Conservation (phyloP, 2,113 vertebrate species). For the Patagioenas fasciata region DNA sequence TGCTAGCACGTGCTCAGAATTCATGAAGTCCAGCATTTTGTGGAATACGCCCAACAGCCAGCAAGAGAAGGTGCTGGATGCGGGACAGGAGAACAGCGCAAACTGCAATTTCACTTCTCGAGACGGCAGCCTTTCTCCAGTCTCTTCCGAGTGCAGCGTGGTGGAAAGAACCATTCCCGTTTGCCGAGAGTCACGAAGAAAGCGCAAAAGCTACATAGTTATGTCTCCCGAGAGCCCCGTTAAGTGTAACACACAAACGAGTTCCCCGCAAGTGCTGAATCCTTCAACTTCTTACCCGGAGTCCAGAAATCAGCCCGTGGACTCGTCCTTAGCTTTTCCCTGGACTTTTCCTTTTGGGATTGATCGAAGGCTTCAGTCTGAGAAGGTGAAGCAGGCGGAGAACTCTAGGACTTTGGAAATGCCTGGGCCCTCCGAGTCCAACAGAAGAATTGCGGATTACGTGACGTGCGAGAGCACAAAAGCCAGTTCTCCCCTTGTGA, state of each 20-base stretch:
- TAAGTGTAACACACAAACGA: constrained; percentile 89
- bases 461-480: constrained; percentile 94
- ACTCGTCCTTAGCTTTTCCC: constrained; percentile 94
- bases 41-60: constrained; percentile 86
- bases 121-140: constrained; percentile 93
- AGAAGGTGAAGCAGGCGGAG: constrained; percentile 92
- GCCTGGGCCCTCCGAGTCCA: constrained; percentile 83
- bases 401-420: constrained; percentile 90
- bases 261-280: constrained; percentile 91
- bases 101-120: constrained; percentile 88
- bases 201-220: constrained; percentile 92
- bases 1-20: constrained; percentile 96
- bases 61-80: constrained; percentile 86
- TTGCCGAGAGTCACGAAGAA: constrained; percentile 91
- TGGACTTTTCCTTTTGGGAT: constrained; percentile 98
- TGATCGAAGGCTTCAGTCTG: constrained; percentile 89
- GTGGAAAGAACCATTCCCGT: constrained; percentile 92
- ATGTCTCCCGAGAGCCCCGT: constrained; percentile 93
- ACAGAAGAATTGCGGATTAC: constrained; percentile 86
- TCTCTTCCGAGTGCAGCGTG: constrained; percentile 95
- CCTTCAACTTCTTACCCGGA: constrained; percentile 91
- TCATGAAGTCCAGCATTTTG: constrained; percentile 99
- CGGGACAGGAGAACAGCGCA: constrained; percentile 84
- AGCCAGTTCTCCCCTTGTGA: constrained; percentile 78
- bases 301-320: constrained; percentile 86